phyloP scores from a whole-genome alignment of 2,113 vertebrate genomes.

The Ellobius talpinus region DNA sequence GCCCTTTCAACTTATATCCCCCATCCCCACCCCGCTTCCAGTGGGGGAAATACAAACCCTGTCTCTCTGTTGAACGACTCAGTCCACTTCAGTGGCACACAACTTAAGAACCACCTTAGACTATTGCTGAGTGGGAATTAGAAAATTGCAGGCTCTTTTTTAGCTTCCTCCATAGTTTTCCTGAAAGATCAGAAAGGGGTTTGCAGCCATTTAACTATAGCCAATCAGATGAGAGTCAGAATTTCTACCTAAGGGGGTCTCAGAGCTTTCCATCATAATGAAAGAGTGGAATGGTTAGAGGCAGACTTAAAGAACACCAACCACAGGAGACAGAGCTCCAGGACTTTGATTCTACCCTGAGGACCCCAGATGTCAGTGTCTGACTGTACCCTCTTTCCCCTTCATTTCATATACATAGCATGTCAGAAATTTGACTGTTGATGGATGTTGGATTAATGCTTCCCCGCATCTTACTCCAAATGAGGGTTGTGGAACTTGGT shows the following conservation, averaged over 20 bases:
- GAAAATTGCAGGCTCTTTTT: not conserved
- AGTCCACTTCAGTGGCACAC: not conserved
- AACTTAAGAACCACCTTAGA: not conserved
- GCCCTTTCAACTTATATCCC: not conserved
- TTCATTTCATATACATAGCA: not conserved
- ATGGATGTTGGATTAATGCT: not conserved
- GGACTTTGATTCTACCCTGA: slow-evolving; percentile 18
- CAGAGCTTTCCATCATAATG: not conserved
- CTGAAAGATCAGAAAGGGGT: not conserved
- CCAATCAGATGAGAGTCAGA: not conserved
- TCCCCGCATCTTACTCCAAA: not conserved
- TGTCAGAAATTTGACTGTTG: not conserved
- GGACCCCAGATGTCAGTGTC: not conserved
- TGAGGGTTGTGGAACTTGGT: not conserved
- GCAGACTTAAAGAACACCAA: not conserved
- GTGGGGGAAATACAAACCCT: not conserved
- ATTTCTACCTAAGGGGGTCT: slow-evolving; percentile 23
- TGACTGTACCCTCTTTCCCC: not conserved
- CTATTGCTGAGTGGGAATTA: not conserved
- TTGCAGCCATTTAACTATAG: not conserved
- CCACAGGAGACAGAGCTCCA: not conserved
- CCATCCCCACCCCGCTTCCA: no score
- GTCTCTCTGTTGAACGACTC: not conserved
- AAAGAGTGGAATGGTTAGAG: not conserved
- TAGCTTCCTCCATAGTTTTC: not conserved